Percentiles rank a stretch among this genome's conserved stretches.
phyloP scores from a whole-genome alignment of 2,113 vertebrate genomes.

The Merops nubicus region DNA sequence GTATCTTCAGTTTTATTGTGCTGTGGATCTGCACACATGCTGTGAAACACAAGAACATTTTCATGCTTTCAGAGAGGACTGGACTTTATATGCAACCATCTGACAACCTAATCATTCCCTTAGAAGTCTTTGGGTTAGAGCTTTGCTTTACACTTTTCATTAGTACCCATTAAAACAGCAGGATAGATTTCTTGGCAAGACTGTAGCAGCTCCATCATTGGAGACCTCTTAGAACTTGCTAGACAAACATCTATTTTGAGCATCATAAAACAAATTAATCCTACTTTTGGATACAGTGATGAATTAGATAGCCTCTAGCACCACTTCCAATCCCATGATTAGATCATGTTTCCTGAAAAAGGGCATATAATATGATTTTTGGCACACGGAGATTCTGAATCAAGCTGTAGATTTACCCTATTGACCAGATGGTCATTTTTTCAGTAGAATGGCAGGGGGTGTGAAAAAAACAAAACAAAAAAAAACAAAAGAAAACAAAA shows the following conservation, averaged over 20 bases:
- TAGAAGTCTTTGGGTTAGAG: neutral
- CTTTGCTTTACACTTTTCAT: neutral
- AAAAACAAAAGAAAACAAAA: too few species aligned
- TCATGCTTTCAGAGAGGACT: neutral
- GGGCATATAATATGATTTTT: constrained; percentile 6
- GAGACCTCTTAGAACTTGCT: neutral
- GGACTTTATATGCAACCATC: neutral
- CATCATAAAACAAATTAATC: constrained; percentile 13
- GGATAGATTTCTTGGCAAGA: neutral
- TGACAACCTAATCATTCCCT: neutral
- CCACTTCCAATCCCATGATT: neutral
- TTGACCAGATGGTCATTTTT: neutral
- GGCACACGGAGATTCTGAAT: neutral
- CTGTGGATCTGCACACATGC: neutral
- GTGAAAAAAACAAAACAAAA: neutral
- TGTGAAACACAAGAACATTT: neutral
- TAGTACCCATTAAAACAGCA: neutral
- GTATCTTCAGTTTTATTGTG: neutral
- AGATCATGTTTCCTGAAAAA: constrained; percentile 24
- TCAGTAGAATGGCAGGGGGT: neutral
- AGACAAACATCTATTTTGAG: constrained; percentile 19
- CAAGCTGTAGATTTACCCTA: neutral
- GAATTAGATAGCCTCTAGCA: neutral
- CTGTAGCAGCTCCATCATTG: neutral
- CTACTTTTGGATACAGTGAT: neutral